phyloP scores from a whole-genome alignment of 2,888 invertebrate species.

The Nephrotoma guestfalica region DNA sequence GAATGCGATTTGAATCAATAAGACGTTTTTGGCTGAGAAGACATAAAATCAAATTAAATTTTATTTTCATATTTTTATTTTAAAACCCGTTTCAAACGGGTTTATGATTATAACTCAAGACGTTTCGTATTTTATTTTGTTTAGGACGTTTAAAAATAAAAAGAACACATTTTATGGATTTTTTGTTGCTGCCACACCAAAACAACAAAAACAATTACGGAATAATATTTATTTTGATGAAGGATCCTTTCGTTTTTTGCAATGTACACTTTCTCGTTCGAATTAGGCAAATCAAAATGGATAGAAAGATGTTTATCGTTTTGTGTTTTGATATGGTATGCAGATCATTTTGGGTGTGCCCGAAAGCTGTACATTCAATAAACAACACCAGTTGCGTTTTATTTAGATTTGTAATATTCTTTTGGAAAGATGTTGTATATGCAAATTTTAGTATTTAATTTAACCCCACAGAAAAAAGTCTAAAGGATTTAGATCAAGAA shows the following conservation, averaged over 20 bases:
- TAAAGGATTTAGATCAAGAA: too few species aligned
- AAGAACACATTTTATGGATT: neutral
- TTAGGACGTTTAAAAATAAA: neutral
- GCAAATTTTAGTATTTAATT: too few species aligned
- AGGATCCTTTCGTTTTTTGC: neutral
- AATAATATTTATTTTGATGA: neutral
- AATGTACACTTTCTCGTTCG: neutral
- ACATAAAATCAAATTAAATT: neutral
- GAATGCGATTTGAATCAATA: neutral
- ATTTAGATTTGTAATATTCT: too few species aligned
- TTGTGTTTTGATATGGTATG: neutral
- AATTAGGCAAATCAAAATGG: neutral
- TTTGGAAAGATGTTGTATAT: too few species aligned
- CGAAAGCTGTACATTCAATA: too few species aligned
- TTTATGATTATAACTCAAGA: neutral
- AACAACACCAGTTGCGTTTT: too few species aligned
- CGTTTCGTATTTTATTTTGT: neutral
- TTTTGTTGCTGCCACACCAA: neutral
- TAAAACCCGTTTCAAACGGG: neutral
- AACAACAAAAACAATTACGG: neutral
- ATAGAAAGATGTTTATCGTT: neutral
- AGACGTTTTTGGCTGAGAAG: neutral
- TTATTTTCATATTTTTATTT: neutral
- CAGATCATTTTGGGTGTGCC: too few species aligned
- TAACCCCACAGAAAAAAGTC: too few species aligned